Conservation (phyloP, 2,888 invertebrate species). For the Plagiodera versicolora region DNA sequence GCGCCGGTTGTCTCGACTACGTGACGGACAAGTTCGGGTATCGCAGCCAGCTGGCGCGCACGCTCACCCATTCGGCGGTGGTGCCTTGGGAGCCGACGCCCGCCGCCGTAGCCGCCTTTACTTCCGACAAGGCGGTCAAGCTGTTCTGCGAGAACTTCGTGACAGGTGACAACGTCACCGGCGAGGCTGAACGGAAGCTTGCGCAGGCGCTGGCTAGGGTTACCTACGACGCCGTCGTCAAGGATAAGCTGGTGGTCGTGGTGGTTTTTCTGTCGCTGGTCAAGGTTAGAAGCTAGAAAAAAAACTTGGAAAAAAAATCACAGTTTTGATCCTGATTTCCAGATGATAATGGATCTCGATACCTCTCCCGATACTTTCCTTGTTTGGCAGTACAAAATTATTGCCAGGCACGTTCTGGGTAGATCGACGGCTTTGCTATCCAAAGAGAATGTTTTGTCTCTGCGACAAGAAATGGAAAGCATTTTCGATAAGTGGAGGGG, state of each 20-base stretch:
- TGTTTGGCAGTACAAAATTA: slow-evolving; percentile 76
- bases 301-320: no score
- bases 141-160: slow-evolving; percentile 73
- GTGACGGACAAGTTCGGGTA: slow-evolving; percentile 81
- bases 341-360: slow-evolving; percentile 44
- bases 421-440: slow-evolving; percentile 57
- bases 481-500: slow-evolving; percentile 63
- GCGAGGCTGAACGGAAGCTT: slow-evolving; percentile 55
- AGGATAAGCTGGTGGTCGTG: slow-evolving; percentile 75
- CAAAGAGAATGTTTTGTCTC: slow-evolving; percentile 63
- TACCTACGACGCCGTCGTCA: slow-evolving; percentile 78
- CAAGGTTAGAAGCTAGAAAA: no score
- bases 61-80: slow-evolving; percentile 72
- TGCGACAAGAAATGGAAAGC: slow-evolving; percentile 61
- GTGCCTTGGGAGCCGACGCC: slow-evolving; percentile 69
- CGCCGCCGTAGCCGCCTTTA: slow-evolving; percentile 72
- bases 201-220: slow-evolving; percentile 67
- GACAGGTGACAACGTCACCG: slow-evolving; percentile 20
- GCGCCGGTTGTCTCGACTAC: slow-evolving; percentile 87
- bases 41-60: slow-evolving; percentile 76
- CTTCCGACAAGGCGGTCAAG: slow-evolving; percentile 70
- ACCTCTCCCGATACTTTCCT: slow-evolving; percentile 60
- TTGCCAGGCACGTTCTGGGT: slow-evolving; percentile 58
- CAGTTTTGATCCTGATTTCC: no score
- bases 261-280: slow-evolving; percentile 71